Percentiles rank a stretch among this genome's conserved stretches.
Conservation (phyloP, 1,140 invertebrate species). For the Diorhabda elongata region DNA sequence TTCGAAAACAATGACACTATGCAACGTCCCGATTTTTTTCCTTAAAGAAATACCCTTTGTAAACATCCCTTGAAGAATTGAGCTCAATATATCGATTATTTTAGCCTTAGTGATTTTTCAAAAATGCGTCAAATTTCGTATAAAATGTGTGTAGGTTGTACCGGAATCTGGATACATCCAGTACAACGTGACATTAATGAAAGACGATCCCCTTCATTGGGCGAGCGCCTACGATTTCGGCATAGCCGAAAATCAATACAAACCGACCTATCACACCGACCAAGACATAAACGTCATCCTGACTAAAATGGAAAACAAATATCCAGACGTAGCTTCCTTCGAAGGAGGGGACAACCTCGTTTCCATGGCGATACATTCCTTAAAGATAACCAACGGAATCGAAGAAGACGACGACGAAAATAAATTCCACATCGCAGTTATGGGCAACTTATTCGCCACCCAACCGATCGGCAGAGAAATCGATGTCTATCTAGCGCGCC, state of each 20-base stretch:
- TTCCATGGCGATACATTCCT: slow-evolving; percentile 57
- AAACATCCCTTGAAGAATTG: too few relatives aligned
- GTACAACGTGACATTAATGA: slow-evolving; percentile 77
- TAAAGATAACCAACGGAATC: slow-evolving; percentile 63
- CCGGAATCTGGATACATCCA: slow-evolving; percentile 56
- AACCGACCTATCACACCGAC: slow-evolving; percentile 58
- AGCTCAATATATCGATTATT: too few relatives aligned
- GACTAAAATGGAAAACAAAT: slow-evolving; percentile 61
- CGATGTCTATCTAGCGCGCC: slow-evolving; percentile 72
- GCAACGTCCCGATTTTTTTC: too few relatives aligned
- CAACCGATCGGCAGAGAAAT: slow-evolving; percentile 83
- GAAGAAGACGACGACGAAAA: slow-evolving; percentile 60
- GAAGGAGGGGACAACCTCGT: slow-evolving; percentile 56
- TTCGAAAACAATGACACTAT: too few relatives aligned
- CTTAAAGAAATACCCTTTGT: too few relatives aligned
- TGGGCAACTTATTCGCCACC: slow-evolving; percentile 79
- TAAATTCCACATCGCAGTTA: slow-evolving; percentile 75
- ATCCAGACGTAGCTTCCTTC: slow-evolving; percentile 61
- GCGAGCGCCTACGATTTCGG: slow-evolving; percentile 71
- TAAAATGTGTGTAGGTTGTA: slow-evolving; percentile 55
- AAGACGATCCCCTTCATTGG: slow-evolving; percentile 73
- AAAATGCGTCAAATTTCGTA: too few relatives aligned
- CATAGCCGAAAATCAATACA: slow-evolving; percentile 52
- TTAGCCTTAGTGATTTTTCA: too few relatives aligned
- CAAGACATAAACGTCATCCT: slow-evolving; percentile 60